Conservation (phyloP, 2,888 invertebrate species). For the Geotrupes spiniger region DNA sequence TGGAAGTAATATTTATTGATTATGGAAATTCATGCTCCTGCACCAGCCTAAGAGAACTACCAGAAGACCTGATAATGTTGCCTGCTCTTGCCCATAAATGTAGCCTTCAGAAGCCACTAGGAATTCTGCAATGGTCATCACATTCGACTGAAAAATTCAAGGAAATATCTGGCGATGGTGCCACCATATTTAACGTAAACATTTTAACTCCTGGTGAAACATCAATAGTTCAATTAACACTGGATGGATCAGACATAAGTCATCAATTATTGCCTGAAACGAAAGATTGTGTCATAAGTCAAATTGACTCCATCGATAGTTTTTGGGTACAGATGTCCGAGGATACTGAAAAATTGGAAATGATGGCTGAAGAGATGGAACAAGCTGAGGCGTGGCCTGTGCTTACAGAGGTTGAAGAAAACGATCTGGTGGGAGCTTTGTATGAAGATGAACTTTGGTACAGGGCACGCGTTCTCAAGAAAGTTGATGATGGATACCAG, state of each 20-base stretch:
- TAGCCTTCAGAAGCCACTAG: conserved; percentile 53
- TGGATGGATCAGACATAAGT: conserved; percentile 62
- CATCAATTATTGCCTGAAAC: conserved; percentile 53
- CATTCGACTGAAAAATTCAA: conserved; percentile 64
- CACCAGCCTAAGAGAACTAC: conserved; percentile 59
- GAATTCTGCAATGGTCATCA: conserved; percentile 60
- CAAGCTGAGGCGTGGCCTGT: conserved; percentile 39
- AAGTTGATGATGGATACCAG: conserved; percentile 52
- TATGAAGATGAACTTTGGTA: conserved; percentile 60
- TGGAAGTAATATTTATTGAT: conserved; percentile 65
- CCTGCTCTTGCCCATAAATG: conserved; percentile 65
- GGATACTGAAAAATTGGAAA: conserved; percentile 55
- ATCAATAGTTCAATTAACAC: conserved; percentile 60
- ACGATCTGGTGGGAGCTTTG: conserved; percentile 53
- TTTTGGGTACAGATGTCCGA: conserved; percentile 66
- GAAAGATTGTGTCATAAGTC: conserved; percentile 57
- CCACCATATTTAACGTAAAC: conserved; percentile 66
- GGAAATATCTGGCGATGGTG: conserved; percentile 66
- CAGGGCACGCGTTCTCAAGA: conserved; percentile 56
- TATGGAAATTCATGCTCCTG: conserved; percentile 67
- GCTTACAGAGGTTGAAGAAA: conserved; percentile 42
- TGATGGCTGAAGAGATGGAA: conserved; percentile 61
- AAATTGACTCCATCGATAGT: conserved; percentile 65
- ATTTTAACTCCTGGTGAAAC: conserved; percentile 66
- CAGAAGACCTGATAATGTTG: conserved; percentile 57